These are phyloP conservation scores for Monochamus alternatus DNA, from an alignment of 2,888 invertebrate genomes.

Conservation along the genomic window DNA sequence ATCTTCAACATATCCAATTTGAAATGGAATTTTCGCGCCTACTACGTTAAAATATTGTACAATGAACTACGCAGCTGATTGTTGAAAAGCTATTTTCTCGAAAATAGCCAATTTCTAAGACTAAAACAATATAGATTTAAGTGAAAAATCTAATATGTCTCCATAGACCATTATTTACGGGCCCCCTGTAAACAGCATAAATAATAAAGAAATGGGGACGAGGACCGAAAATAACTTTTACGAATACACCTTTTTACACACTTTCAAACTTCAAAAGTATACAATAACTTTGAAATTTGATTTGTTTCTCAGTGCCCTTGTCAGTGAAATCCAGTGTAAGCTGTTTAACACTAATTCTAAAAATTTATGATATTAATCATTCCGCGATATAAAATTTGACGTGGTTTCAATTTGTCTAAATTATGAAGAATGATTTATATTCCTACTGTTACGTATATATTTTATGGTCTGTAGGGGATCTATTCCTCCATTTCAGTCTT, in stretches of 20 bases:
- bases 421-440: background rate
- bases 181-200: too few species aligned
- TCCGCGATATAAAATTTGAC: background rate
- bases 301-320: background rate
- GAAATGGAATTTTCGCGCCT: too few species aligned
- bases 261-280: background rate
- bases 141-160: too few species aligned
- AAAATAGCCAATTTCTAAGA: too few species aligned
- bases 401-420: background rate
- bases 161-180: too few species aligned
- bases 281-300: slow-evolving; percentile 13
- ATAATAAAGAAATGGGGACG: too few species aligned
- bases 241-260: background rate
- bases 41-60: too few species aligned
- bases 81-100: too few species aligned
- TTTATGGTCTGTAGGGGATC: background rate
- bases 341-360: background rate
- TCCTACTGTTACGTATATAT: background rate
- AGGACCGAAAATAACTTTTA: too few species aligned
- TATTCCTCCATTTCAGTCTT: background rate
- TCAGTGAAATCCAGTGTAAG: background rate
- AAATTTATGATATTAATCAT: background rate
- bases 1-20: too few species aligned
- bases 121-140: too few species aligned
- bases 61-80: too few species aligned